These are phyloP conservation scores for Acanthochromis polyacanthus DNA, from an alignment of 2,113 vertebrate genomes.

Conservation along the genomic window DNA sequence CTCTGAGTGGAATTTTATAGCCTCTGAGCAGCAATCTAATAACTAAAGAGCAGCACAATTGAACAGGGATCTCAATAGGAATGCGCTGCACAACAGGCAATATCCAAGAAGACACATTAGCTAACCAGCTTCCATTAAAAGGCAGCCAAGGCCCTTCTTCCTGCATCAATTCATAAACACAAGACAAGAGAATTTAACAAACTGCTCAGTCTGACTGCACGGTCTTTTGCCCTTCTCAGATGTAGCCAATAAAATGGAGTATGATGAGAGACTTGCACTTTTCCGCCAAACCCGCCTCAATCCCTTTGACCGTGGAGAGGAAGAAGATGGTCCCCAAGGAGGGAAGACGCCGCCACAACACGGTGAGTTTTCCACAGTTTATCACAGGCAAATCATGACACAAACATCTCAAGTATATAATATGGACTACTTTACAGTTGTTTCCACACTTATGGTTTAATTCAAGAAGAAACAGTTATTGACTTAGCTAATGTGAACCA, in stretches of 20 bases:
- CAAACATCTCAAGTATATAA: background rate
- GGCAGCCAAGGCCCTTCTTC: background rate
- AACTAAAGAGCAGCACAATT: background rate
- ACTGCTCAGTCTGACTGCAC: background rate
- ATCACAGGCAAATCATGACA: constrained; percentile 3
- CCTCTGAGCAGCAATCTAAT: background rate
- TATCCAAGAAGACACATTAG: background rate
- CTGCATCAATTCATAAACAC: background rate
- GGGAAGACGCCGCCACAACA: constrained; percentile 70
- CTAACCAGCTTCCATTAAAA: background rate
- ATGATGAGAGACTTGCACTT: constrained; percentile 91
- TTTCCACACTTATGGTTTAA: background rate
- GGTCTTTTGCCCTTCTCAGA: constrained; percentile 64
- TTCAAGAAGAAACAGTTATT: background rate
- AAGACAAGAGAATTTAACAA: background rate
- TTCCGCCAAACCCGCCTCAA: constrained; percentile 97
- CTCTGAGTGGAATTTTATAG: background rate
- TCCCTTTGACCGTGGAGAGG: constrained; percentile 93
- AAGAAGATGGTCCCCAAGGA: constrained; percentile 65
- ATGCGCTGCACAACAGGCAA: background rate
- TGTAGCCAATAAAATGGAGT: constrained; percentile 90
- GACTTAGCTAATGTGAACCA: background rate
- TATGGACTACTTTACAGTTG: background rate
- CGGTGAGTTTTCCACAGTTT: constrained; percentile 75
- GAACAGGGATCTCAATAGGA: background rate